Conservation (phyloP, 2,888 invertebrate species). For the Epinotia nisella region DNA sequence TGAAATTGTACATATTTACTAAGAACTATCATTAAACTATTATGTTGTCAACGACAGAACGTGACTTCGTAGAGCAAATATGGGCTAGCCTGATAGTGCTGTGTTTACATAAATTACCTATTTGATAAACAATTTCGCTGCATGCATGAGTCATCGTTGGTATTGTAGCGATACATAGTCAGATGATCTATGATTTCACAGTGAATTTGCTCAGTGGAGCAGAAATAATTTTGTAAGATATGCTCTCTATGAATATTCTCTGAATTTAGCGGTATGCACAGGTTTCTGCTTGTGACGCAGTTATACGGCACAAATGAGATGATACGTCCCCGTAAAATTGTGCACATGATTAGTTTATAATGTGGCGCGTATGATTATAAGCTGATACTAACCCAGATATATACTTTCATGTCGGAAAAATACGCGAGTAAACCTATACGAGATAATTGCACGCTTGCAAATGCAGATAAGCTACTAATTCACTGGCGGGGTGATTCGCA, state of each 20-base stretch:
- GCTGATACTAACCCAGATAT: no score
- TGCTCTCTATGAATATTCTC: not conserved
- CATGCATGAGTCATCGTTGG: constrained; percentile 26
- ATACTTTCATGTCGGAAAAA: no score
- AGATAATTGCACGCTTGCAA: no score
- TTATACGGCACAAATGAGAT: no score
- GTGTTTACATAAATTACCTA: constrained; percentile 41
- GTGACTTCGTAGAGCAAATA: constrained; percentile 37
- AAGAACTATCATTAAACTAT: constrained; percentile 2
- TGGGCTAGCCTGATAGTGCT: constrained; percentile 36
- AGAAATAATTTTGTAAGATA: not conserved
- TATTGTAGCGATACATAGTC: not conserved
- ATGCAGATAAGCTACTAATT: no score
- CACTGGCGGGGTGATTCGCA: no score
- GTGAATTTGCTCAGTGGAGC: constrained; percentile 11
- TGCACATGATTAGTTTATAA: no score
- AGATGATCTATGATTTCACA: not conserved
- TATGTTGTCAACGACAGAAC: constrained; percentile 27
- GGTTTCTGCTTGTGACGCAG: no score
- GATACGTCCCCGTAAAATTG: no score
- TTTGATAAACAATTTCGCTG: constrained; percentile 42
- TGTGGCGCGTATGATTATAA: no score
- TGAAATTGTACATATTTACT: not conserved
- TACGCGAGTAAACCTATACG: no score
- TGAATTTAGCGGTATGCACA: not conserved